A percentile compares a stretch with the other conserved stretches of the same genome.
Conservation (phyloP, 2,113 vertebrate species). For the Probosciger aterrimus region DNA sequence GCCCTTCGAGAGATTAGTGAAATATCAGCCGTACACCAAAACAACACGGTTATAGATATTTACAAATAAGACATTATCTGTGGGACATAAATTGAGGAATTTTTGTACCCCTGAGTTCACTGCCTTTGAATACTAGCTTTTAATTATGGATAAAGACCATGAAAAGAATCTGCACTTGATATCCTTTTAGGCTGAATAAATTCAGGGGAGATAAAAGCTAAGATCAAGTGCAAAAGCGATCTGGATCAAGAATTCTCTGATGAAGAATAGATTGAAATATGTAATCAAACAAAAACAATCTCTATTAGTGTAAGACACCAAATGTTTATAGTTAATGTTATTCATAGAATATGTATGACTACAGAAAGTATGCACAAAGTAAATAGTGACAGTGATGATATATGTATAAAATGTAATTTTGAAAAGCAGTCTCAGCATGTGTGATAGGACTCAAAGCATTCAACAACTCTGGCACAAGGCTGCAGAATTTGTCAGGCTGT, state of each 20-base stretch:
- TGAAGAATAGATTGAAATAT: slow-evolving; percentile 57
- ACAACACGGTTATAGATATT: slow-evolving; percentile 49
- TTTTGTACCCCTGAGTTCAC: slow-evolving; percentile 52
- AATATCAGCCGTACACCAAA: slow-evolving; percentile 6
- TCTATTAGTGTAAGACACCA: slow-evolving; percentile 50
- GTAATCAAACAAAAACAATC: slow-evolving; percentile 58
- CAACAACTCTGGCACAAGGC: not conserved
- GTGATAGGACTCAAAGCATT: not conserved
- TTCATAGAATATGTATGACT: slow-evolving; percentile 62
- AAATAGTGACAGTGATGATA: slow-evolving; percentile 36
- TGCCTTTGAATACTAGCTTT: slow-evolving; percentile 31
- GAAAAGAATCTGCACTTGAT: slow-evolving; percentile 37
- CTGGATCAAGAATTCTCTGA: slow-evolving; percentile 58
- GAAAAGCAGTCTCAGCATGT: not conserved
- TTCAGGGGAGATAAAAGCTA: slow-evolving; percentile 47
- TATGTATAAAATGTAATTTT: slow-evolving; percentile 15
- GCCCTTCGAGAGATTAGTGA: slow-evolving; percentile 27
- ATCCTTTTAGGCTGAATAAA: slow-evolving; percentile 48
- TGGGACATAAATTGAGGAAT: slow-evolving; percentile 50
- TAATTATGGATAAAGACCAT: slow-evolving; percentile 58
- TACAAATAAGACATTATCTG: slow-evolving; percentile 59
- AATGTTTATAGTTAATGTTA: slow-evolving; percentile 58
- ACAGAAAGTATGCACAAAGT: not conserved
- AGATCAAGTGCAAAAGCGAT: slow-evolving; percentile 39
- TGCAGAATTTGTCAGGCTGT: not conserved